A percentile compares a stretch with the other conserved stretches of the same genome.
Conservation (phyloP, 2,113 vertebrate species). For the Synchiropus splendidus region DNA sequence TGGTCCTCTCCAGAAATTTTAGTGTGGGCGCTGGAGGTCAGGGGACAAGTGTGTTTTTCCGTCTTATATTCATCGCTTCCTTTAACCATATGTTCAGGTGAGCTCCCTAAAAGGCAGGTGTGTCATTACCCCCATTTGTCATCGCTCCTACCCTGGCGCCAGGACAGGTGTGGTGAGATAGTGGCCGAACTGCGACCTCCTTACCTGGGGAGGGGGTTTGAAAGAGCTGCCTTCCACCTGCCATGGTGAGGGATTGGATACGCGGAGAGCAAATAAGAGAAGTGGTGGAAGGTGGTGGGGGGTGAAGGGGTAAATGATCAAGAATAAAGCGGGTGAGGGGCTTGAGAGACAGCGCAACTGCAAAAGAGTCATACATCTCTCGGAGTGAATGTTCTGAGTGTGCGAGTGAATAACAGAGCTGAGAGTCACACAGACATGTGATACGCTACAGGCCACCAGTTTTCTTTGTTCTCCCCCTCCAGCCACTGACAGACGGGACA, state of each 20-base stretch:
- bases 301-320: conserved; percentile 5
- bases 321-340: conserved; percentile 7
- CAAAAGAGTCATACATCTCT: conserved; percentile 33
- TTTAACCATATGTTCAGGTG: conserved; percentile 7
- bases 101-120: conserved; percentile 38
- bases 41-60: conserved; percentile 27
- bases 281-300: background rate
- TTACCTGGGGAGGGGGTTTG: conserved; percentile 16
- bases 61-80: background rate
- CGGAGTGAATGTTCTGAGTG: conserved; percentile 25
- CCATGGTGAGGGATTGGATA: conserved; percentile 16
- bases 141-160: conserved; percentile 23
- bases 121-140: conserved; percentile 7
- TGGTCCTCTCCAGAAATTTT: too few species aligned
- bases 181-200: conserved; percentile 44
- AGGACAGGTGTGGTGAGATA: conserved; percentile 46
- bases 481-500: conserved; percentile 60
- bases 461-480: conserved; percentile 53
- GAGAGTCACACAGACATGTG: conserved; percentile 51
- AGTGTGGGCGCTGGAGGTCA: conserved; percentile 33
- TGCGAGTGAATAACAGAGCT: conserved; percentile 37
- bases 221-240: conserved; percentile 20
- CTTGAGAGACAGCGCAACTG: conserved; percentile 11
- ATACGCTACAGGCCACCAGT: conserved; percentile 51
- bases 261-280: conserved; percentile 4